These are phyloP conservation scores for Syndactyla subalaris DNA, from an alignment of 2,797 vertebrate species.

Conservation along the genomic window DNA sequence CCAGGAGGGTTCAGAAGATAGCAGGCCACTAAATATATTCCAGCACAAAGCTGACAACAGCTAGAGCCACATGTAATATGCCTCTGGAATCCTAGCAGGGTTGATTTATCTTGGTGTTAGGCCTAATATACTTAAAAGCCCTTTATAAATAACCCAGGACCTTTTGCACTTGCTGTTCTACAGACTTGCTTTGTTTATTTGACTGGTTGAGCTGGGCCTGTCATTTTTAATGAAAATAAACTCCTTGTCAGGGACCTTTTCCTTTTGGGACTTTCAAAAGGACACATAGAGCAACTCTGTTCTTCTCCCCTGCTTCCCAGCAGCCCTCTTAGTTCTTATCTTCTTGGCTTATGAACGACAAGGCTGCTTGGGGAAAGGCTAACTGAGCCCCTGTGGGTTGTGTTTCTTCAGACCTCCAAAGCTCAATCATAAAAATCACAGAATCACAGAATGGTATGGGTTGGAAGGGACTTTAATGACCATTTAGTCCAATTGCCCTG, in stretches of 20 bases:
- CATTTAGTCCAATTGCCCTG: neutral
- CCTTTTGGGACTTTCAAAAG: conserved; percentile 38
- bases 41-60: conserved; percentile 56
- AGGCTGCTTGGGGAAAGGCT: neutral
- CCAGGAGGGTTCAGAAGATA: neutral
- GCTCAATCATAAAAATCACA: neutral
- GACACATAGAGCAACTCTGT: neutral
- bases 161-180: conserved; percentile 66
- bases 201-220: conserved; percentile 46
- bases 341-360: neutral
- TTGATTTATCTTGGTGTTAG: conserved; percentile 71
- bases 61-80: conserved; percentile 32
- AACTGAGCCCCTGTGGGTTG: neutral
- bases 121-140: conserved; percentile 61
- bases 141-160: conserved; percentile 72
- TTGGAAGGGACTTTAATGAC: neutral
- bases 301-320: conserved; percentile 16
- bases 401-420: neutral
- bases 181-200: conserved; percentile 65
- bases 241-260: conserved; percentile 50
- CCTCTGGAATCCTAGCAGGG: conserved; percentile 46
- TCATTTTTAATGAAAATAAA: conserved; percentile 69
- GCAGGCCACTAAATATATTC: conserved; percentile 17
- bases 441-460: neutral
- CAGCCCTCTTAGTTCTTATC: conserved; percentile 8